Percentiles rank a stretch among this genome's conserved stretches.
These are phyloP conservation scores for Clarias macrocephalus DNA, from an alignment of 2,113 vertebrate genomes.

Conservation along the genomic window DNA sequence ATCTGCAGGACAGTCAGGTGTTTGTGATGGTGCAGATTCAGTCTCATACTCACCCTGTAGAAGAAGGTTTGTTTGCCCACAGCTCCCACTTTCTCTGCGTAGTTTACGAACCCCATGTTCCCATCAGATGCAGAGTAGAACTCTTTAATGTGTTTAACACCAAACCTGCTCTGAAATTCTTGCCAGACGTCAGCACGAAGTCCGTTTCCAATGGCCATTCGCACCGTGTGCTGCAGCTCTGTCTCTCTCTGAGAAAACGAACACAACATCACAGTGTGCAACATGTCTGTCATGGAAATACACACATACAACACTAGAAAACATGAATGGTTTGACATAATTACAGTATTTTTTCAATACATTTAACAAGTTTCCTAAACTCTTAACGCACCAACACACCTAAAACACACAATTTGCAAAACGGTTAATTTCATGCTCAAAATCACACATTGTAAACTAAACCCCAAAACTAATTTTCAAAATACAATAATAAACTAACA, in stretches of 20 bases:
- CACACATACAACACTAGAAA: no score
- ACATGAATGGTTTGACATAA: no score
- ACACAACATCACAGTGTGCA: neutral
- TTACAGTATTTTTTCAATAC: no score
- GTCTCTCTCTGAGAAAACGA: slow-evolving; percentile 65
- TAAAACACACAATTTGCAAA: no score
- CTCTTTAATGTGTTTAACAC: slow-evolving; percentile 74
- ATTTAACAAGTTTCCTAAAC: no score
- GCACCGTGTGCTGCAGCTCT: slow-evolving; percentile 78
- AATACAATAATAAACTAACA: no score
- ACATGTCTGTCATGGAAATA: neutral
- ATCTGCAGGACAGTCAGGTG: no score
- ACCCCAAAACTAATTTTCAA: no score
- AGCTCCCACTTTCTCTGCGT: slow-evolving; percentile 76
- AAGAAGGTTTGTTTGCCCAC: slow-evolving; percentile 73
- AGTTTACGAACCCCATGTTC: slow-evolving; percentile 76
- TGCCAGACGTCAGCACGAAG: slow-evolving; percentile 79
- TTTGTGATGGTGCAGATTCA: neutral
- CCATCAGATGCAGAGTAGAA: slow-evolving; percentile 84
- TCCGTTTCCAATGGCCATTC: slow-evolving; percentile 83
- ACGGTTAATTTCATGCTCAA: no score
- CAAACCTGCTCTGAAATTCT: slow-evolving; percentile 78
- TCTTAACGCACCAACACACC: no score
- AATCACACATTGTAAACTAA: no score
- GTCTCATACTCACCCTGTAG: slow-evolving; percentile 63